These are phyloP conservation scores for Drosophila leonis DNA, from an alignment of 2,888 invertebrate genomes.

Conservation along the genomic window DNA sequence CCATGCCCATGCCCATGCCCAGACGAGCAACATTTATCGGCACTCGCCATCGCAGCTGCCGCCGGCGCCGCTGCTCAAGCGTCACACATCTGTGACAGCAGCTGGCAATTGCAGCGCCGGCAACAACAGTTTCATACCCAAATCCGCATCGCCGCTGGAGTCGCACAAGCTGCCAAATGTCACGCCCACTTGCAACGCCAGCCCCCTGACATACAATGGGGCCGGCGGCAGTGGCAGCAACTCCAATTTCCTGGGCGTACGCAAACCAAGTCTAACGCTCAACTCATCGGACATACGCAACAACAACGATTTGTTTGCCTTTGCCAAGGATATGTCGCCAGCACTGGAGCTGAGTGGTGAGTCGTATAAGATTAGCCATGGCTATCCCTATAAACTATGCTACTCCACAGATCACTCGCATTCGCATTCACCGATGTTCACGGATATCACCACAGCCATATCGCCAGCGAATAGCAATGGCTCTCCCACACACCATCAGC, in stretches of 20 bases:
- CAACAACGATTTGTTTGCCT: slow-evolving; percentile 84
- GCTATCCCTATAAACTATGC: background rate
- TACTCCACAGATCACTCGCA: slow-evolving; percentile 33
- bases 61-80: slow-evolving; percentile 79
- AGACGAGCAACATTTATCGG: slow-evolving; percentile 52
- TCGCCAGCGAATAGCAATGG: slow-evolving; percentile 82
- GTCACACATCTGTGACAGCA: slow-evolving; percentile 39
- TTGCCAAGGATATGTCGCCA: slow-evolving; percentile 83
- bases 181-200: slow-evolving; percentile 43
- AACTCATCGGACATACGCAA: slow-evolving; percentile 83
- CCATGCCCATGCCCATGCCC: slow-evolving; percentile 35
- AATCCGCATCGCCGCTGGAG: slow-evolving; percentile 80
- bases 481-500: slow-evolving; percentile 81
- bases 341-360: slow-evolving; percentile 78
- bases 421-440: slow-evolving; percentile 81
- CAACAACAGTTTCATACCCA: slow-evolving; percentile 61
- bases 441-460: slow-evolving; percentile 75
- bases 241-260: slow-evolving; percentile 75
- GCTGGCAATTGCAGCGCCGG: slow-evolving; percentile 12
- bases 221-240: slow-evolving; percentile 19
- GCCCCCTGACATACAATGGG: slow-evolving; percentile 53
- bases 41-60: slow-evolving; percentile 83
- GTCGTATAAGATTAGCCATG: slow-evolving; percentile 17
- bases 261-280: slow-evolving; percentile 83
- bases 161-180: slow-evolving; percentile 79